Evolutionary conservation across 2,888 invertebrate genomes (phyloP).

Genomic region (Trileptium ribeirensis): DNA sequence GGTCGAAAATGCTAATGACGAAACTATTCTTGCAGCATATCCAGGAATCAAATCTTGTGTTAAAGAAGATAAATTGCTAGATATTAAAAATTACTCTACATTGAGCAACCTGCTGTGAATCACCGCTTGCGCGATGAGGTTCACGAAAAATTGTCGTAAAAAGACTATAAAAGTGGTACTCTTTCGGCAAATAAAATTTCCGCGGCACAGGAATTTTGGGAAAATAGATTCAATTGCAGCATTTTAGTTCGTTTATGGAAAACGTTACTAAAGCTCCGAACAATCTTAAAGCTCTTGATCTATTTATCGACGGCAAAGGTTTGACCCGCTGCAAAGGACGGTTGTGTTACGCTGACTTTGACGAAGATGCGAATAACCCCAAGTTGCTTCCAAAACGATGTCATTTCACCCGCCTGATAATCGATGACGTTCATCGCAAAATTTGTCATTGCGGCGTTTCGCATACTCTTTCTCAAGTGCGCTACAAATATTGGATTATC

Average conservation of each 20-base stretch:
- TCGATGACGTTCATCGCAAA: not conserved
- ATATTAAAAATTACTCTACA: not conserved
- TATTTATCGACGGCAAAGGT: not conserved
- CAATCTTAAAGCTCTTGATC: not conserved
- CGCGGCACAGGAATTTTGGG: not conserved
- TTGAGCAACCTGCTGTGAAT: not conserved
- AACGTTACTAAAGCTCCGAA: not conserved
- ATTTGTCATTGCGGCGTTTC: constrained; percentile 2
- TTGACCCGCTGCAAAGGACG: constrained; percentile 3
- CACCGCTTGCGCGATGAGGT: not conserved
- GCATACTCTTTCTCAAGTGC: constrained; percentile 10
- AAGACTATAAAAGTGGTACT: not conserved
- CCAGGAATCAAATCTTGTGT: too few relatives aligned
- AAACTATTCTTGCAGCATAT: too few relatives aligned
- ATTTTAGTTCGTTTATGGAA: not conserved
- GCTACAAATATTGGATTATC: constrained; percentile 13
- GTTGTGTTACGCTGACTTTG: not conserved
- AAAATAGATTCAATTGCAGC: not conserved
- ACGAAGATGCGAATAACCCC: not conserved
- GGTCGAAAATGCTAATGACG: too few relatives aligned
- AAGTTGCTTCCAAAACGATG: constrained; percentile 9
- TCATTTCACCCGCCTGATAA: not conserved
- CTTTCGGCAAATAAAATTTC: not conserved
- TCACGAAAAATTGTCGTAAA: not conserved
- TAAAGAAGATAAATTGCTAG: too few relatives aligned